Percentiles rank a stretch among this genome's conserved stretches.
Conservation (phyloP, 2,888 invertebrate species). For the Tinea trinotella region DNA sequence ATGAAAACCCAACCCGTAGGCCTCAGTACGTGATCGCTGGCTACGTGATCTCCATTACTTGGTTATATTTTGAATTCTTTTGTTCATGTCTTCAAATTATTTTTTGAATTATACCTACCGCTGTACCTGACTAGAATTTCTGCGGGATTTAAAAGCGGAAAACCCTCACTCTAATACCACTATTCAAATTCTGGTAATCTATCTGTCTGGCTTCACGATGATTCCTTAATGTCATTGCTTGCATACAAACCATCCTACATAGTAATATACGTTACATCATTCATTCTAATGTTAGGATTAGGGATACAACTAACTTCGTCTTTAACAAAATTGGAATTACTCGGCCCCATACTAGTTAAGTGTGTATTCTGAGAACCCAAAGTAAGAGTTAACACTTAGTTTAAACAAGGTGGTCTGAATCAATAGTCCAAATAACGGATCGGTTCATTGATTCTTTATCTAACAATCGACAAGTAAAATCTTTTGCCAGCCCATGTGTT, state of each 20-base stretch:
- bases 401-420: too few relatives aligned
- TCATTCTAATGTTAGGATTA: too few relatives aligned
- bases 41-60: conserved; percentile 69
- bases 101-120: conserved; percentile 19
- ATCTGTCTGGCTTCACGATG: not conserved
- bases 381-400: too few relatives aligned
- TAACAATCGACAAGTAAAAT: too few relatives aligned
- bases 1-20: conserved; percentile 30
- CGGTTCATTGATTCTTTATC: too few relatives aligned
- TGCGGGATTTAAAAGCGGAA: not conserved
- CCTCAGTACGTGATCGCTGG: conserved; percentile 37
- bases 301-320: too few relatives aligned
- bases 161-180: conserved; percentile 5
- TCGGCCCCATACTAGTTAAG: too few relatives aligned
- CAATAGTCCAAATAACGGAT: too few relatives aligned
- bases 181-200: conserved; percentile 13
- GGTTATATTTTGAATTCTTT: conserved; percentile 24
- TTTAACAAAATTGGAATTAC: too few relatives aligned
- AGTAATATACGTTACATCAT: too few relatives aligned
- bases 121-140: conserved; percentile 16
- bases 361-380: too few relatives aligned
- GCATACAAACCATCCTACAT: not conserved
- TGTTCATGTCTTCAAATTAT: conserved; percentile 19
- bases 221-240: not conserved
- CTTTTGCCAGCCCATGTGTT: too few relatives aligned